Base-by-base conservation (phyloP, 1,140 invertebrate species). In the Halesus radiatus region DNA sequence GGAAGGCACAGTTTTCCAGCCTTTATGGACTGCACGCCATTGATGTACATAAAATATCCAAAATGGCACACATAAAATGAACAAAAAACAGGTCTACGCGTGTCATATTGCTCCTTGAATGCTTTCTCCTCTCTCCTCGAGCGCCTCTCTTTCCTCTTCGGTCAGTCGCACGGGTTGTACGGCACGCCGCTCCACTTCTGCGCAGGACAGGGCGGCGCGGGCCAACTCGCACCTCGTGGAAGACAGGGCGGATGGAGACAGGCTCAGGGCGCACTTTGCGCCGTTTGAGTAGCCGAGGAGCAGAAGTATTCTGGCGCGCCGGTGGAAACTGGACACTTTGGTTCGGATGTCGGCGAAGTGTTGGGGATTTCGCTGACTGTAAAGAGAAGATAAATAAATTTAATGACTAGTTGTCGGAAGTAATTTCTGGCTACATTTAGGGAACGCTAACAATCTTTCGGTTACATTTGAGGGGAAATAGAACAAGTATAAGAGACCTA, bases 31-130 rank as follows among this genome's bases (percentile, higher is more conserved):
- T 32, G 0, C 4, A 6, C 7, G 5, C 0, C 4, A 32, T 6
- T 6, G 7, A 32, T 29, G 7, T 6, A 0, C 32, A 32, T 32
- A 32, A 32, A 32, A 32, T 7, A 32, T 32, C 26, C 26, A 6
- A 37, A 37, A 45, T 13, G 10, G 37, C 2, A 7, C 13, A 45
- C 37, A 13, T 13, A 45, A 45, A 45, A 45, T 45, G 8, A 45
- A 45, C 37, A 1, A 45, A 45, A 45, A 45, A 45, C 10, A 45
- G 32, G 29, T 29, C 29, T 29, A 66, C 68, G 22, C 22, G 23
- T 73, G 70, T 74, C 70, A 74, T 23, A 74, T 56, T 3, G 70
- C 70, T 16, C 70, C 70, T 16, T 74, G 70, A 54, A 74, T 18
- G 4, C 50, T 74, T 29, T 74, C 70, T 52, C 70, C 70, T 16